A percentile compares a stretch with the other conserved stretches of the same genome.
These are phyloP conservation scores for Pardosa pseudoannulata DNA, from an alignment of 2,888 invertebrate species.

Conservation along the genomic window DNA sequence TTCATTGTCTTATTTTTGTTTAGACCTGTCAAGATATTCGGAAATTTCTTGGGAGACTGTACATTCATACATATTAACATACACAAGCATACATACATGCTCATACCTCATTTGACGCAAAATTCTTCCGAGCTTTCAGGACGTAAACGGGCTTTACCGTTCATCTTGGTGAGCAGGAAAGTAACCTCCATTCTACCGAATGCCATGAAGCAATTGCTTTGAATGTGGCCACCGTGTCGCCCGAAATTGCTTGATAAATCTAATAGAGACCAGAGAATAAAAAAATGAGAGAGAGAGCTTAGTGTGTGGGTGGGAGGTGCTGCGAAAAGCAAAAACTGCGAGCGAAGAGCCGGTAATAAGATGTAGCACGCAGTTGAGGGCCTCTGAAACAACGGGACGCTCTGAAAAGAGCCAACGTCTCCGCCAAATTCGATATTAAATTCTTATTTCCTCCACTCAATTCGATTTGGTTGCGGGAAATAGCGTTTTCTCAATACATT, in stretches of 20 bases:
- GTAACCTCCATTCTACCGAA: background rate
- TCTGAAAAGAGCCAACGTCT: background rate
- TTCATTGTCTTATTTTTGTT: too few species aligned
- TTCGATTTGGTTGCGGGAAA: background rate
- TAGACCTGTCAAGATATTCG: too few species aligned
- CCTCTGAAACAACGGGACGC: background rate
- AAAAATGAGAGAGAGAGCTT: too few species aligned
- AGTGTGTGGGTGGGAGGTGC: too few species aligned
- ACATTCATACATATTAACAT: too few species aligned
- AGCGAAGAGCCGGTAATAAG: slow-evolving; percentile 1
- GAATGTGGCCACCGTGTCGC: slow-evolving; percentile 33
- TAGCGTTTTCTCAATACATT: slow-evolving; percentile 11
- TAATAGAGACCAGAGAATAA: slow-evolving; percentile 25
- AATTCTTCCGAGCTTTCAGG: too few species aligned
- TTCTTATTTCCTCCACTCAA: background rate
- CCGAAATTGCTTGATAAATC: slow-evolving; percentile 61
- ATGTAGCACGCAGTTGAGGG: background rate
- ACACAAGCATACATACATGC: too few species aligned
- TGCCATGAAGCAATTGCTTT: slow-evolving; percentile 37
- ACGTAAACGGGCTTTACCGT: too few species aligned
- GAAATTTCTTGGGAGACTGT: too few species aligned
- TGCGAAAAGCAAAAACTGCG: slow-evolving; percentile 8
- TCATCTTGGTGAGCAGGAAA: too few species aligned
- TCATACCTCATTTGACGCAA: too few species aligned
- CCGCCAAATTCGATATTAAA: background rate